phyloP scores from a whole-genome alignment of 2,797 vertebrate genomes.

The Rhynchotus rufescens region DNA sequence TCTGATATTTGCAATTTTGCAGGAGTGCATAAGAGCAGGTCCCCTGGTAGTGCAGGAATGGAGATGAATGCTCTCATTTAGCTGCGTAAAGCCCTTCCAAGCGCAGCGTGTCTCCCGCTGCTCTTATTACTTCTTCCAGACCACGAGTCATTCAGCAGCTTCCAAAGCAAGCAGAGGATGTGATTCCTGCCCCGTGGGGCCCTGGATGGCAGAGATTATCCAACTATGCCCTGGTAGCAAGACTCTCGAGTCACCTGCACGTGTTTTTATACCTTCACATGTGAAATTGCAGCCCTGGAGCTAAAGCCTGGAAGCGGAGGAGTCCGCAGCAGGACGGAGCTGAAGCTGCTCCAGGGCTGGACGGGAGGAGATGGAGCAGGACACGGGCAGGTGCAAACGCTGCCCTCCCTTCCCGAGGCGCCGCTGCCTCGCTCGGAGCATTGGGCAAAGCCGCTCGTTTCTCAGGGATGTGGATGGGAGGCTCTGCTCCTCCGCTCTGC shows the following conservation, averaged over 20 bases:
- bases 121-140: conserved; percentile 25
- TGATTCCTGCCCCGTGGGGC: neutral
- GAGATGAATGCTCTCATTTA: neutral
- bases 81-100: neutral
- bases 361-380: neutral
- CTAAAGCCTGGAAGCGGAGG: neutral
- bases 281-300: neutral
- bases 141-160: neutral
- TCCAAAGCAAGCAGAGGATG: conserved; percentile 16
- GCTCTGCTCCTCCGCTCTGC: rapidly evolving
- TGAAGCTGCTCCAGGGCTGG: neutral
- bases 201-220: neutral
- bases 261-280: neutral
- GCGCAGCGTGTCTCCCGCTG: neutral
- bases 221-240: neutral
- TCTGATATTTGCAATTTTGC: neutral
- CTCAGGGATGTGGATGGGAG: neutral
- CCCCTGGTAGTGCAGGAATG: neutral
- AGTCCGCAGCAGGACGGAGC: neutral
- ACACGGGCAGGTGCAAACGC: rapidly evolving
- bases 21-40: neutral
- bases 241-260: neutral
- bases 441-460: neutral
- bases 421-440: neutral
- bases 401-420: rapidly evolving